These are phyloP conservation scores for Ficedula albicollis DNA, from an alignment of 2,797 vertebrate genomes.

Conservation along the genomic window DNA sequence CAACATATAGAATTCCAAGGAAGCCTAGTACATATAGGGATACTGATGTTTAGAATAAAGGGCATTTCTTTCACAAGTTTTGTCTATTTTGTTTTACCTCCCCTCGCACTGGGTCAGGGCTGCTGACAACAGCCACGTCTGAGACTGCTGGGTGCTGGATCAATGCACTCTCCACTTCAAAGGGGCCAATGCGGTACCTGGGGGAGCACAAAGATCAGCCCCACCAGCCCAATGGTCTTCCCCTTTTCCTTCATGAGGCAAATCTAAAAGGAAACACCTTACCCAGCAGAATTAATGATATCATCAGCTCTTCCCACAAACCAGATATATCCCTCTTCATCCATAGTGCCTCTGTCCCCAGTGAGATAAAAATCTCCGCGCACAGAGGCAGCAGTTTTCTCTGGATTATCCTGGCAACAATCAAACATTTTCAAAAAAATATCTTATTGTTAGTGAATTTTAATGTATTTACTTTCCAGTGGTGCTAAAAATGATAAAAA, in stretches of 20 bases:
- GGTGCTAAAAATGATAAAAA: neutral
- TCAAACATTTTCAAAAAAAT: neutral
- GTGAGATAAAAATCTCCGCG: constrained; percentile 81
- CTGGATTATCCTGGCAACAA: constrained; percentile 72
- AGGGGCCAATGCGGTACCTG: constrained; percentile 80
- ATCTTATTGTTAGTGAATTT: neutral
- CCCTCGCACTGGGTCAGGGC: constrained; percentile 74
- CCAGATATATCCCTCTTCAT: constrained; percentile 82
- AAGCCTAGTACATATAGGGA: no score
- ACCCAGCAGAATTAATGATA: constrained; percentile 84
- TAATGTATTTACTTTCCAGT: neutral
- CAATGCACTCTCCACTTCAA: constrained; percentile 82
- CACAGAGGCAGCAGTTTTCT: constrained; percentile 74
- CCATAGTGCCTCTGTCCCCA: constrained; percentile 74
- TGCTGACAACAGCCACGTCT: constrained; percentile 84
- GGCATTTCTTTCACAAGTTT: no score
- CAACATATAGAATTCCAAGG: no score
- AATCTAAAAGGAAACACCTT: neutral
- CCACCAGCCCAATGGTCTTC: fast-evolving
- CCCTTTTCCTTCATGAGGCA: neutral
- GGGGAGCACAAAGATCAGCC: neutral
- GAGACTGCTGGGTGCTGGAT: constrained; percentile 80
- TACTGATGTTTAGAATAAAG: no score
- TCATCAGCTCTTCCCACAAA: constrained; percentile 83
- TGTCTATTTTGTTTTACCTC: neutral